Evolutionary conservation across 1,140 invertebrate species (phyloP).

Genomic region (Aphis gossypii): DNA sequence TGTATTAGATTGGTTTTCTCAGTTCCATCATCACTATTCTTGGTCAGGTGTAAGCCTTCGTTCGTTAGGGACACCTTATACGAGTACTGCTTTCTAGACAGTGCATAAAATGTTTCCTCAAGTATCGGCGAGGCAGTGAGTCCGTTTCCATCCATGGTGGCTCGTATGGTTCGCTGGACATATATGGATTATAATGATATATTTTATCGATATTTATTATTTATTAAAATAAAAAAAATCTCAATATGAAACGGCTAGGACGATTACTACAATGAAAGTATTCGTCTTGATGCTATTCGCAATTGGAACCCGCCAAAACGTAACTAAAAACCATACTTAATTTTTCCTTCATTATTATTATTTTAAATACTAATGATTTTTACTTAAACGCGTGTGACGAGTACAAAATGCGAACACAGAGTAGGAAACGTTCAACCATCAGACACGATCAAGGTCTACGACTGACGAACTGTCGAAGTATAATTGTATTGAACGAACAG

Average conservation of each 20-base stretch:
- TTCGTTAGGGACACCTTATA: constrained; percentile 25
- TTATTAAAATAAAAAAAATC: neutral
- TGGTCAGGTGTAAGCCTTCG: neutral
- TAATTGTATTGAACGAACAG: neutral
- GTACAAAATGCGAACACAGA: neutral
- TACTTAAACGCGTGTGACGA: neutral
- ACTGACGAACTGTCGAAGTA: neutral
- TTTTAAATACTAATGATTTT: neutral
- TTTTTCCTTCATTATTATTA: neutral
- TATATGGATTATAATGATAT: neutral
- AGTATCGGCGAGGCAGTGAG: neutral
- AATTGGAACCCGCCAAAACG: neutral
- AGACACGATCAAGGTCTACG: neutral
- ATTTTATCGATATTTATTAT: neutral
- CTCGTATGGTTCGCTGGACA: neutral
- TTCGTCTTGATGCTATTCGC: neutral
- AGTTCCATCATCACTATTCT: neutral
- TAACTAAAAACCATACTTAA: neutral
- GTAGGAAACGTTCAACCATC: neutral
- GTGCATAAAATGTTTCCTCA: constrained; percentile 37
- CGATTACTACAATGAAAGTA: neutral
- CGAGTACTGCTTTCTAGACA: constrained; percentile 30
- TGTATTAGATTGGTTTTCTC: constrained; percentile 9
- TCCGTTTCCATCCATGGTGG: constrained; percentile 1
- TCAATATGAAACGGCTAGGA: neutral